Evolutionary conservation across 2,888 invertebrate species (phyloP).

Genomic region (Physocephala rufipes): DNA sequence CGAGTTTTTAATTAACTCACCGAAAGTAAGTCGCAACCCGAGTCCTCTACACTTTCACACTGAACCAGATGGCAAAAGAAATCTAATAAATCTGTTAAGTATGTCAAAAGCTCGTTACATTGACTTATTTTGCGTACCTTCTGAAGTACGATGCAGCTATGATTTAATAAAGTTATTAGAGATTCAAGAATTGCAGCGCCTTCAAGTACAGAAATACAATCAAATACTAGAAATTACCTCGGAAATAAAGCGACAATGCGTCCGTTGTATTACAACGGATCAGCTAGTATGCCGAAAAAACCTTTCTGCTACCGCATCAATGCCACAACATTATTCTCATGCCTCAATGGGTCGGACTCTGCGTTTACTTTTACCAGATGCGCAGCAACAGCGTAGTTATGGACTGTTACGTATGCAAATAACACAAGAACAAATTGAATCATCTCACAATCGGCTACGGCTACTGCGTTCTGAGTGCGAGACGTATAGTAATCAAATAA

Average conservation of each 20-base stretch:
- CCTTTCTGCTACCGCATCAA: conserved; percentile 47
- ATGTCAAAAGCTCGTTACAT: conserved; percentile 61
- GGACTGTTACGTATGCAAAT: conserved; percentile 60
- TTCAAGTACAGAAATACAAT: conserved; percentile 74
- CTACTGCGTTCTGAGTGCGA: conserved; percentile 50
- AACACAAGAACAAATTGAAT: conserved; percentile 53
- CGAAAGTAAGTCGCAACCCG: conserved; percentile 56
- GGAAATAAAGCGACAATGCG: conserved; percentile 68
- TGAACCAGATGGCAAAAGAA: neutral
- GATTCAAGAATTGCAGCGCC: conserved; percentile 76
- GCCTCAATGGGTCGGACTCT: conserved; percentile 63
- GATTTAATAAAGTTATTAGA: conserved; percentile 76
- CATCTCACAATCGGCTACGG: conserved; percentile 51
- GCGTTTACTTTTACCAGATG: conserved; percentile 57
- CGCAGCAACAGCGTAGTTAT: conserved; percentile 58
- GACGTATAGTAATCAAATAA: conserved; percentile 49
- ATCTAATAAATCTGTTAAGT: conserved; percentile 44
- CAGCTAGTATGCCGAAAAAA: conserved; percentile 52
- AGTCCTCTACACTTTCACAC: conserved; percentile 51
- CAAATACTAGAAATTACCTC: conserved; percentile 69
- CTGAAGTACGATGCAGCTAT: conserved; percentile 78
- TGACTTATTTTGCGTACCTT: conserved; percentile 67
- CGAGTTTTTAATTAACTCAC: conserved; percentile 57
- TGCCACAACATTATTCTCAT: conserved; percentile 48
- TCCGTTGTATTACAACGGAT: conserved; percentile 57